Evolutionary conservation across 2,888 invertebrate genomes (phyloP).

Genomic region (Drosophila cyrtoloma): DNA sequence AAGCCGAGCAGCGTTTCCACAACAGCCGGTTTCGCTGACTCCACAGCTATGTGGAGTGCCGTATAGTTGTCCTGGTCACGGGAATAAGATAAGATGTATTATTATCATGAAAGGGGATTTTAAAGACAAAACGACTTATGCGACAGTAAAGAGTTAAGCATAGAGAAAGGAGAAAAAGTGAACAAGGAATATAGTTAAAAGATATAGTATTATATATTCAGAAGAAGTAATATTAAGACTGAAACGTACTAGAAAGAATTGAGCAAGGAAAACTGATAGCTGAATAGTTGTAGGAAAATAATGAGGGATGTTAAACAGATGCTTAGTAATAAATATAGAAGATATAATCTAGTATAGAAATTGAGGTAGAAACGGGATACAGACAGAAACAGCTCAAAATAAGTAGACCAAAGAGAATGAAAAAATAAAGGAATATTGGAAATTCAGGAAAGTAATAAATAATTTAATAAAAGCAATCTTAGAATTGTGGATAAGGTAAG

Average conservation of each 20-base stretch:
- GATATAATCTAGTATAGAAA: background rate
- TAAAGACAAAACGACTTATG: background rate
- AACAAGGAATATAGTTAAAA: constrained; percentile 5
- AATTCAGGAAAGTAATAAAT: no score
- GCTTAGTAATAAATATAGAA: background rate
- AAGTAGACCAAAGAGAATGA: background rate
- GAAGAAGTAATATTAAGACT: background rate
- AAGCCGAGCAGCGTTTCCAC: constrained; percentile 98
- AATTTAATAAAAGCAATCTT: accelerated
- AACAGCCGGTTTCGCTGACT: constrained; percentile 96
- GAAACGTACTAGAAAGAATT: background rate
- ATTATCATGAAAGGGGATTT: background rate
- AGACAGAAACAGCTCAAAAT: background rate
- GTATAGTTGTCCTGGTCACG: constrained; percentile 95
- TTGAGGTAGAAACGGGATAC: no score
- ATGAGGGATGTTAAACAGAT: background rate
- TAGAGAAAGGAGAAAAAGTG: background rate
- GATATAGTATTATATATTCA: background rate
- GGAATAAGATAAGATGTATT: background rate
- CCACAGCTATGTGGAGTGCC: constrained; percentile 98
- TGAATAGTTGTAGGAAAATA: background rate
- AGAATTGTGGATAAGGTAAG: background rate
- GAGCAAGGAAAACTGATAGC: background rate
- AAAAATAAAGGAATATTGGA: background rate
- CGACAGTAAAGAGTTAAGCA: background rate